Evolutionary conservation across 2,113 vertebrate genomes (phyloP).

Genomic region (Sturnira hondurensis): DNA sequence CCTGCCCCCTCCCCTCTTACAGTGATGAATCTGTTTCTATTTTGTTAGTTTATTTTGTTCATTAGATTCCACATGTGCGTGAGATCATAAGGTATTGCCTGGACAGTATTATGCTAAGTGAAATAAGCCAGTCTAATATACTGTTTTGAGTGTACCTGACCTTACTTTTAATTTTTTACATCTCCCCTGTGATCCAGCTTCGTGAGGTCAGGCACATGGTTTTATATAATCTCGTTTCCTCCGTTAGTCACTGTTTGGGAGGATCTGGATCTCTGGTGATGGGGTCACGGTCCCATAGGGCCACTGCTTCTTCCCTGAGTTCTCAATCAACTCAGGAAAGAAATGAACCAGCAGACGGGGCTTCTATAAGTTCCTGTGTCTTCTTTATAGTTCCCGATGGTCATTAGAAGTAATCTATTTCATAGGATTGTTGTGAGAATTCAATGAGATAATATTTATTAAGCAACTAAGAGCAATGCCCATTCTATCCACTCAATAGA

Average conservation of each 20-base stretch:
- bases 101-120: too few relatives aligned
- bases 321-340: background rate
- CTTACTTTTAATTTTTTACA: background rate
- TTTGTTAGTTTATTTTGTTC: too few relatives aligned
- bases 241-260: background rate
- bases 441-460: background rate
- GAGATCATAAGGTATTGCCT: too few relatives aligned
- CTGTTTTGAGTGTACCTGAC: background rate
- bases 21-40: too few relatives aligned
- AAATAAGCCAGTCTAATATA: background rate
- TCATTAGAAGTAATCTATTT: background rate
- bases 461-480: background rate
- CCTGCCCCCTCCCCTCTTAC: too few relatives aligned
- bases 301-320: background rate
- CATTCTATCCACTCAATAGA: background rate
- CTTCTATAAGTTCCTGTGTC: background rate
- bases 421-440: background rate
- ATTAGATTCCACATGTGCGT: too few relatives aligned
- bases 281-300: fast-evolving
- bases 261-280: background rate
- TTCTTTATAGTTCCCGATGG: background rate
- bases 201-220: background rate
- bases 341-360: background rate
- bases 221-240: too few relatives aligned
- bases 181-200: background rate